Conservation (phyloP, 2,888 invertebrate genomes). For the Synanthedon tipuliformis region DNA sequence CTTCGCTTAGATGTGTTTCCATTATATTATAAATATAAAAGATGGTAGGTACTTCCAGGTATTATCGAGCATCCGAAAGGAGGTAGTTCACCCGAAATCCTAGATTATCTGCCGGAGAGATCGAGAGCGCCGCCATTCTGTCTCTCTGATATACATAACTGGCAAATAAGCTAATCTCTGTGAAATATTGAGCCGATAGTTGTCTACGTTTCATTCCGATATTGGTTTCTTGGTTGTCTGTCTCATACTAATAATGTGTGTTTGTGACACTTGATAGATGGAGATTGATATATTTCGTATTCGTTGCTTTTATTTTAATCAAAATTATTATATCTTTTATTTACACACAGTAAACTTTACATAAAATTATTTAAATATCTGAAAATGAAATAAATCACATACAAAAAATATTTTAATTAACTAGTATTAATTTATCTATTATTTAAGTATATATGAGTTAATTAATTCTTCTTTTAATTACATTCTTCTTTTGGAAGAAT, state of each 20-base stretch:
- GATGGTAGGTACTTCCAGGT: not conserved
- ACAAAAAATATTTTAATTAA: too few relatives aligned
- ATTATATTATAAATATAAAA: not conserved
- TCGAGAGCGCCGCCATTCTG: constrained; percentile 36
- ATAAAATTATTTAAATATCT: too few relatives aligned
- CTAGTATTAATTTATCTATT: too few relatives aligned
- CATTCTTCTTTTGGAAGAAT: too few relatives aligned
- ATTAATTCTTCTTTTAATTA: too few relatives aligned
- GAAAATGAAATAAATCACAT: too few relatives aligned
- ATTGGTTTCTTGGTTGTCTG: constrained; percentile 9
- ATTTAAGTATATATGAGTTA: too few relatives aligned
- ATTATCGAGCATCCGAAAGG: constrained; percentile 1
- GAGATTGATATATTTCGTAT: not conserved
- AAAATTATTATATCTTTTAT: too few relatives aligned
- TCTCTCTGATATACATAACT: constrained; percentile 39
- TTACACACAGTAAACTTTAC: too few relatives aligned
- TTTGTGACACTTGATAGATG: not conserved
- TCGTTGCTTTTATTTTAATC: not conserved
- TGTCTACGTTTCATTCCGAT: constrained; percentile 19
- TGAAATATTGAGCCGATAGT: constrained; percentile 38
- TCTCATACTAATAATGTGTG: constrained; percentile 5
- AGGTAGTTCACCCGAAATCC: constrained; percentile 12
- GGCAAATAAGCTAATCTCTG: constrained; percentile 46
- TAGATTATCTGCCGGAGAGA: constrained; percentile 26
- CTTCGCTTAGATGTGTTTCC: not conserved